Conservation (phyloP, 2,888 invertebrate genomes). For the Charanyca ferruginea region DNA sequence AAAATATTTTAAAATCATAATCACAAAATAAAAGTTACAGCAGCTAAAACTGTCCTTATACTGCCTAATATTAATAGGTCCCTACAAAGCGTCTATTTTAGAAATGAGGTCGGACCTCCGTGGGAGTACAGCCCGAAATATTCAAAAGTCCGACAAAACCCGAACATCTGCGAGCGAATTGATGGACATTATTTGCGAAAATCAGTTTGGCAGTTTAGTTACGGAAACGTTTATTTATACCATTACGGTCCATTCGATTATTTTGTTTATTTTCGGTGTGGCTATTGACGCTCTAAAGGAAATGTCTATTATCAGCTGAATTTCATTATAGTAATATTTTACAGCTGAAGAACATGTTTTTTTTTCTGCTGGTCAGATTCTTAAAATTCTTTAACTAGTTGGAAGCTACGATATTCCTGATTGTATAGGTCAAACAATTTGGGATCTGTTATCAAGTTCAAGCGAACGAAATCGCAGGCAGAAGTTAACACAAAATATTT, state of each 20-base stretch:
- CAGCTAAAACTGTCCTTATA: neutral
- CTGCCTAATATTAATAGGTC: conserved; percentile 18
- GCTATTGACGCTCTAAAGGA: too few relatives aligned
- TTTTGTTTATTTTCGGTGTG: neutral
- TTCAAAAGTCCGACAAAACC: conserved; percentile 10
- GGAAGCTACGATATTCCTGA: too few relatives aligned
- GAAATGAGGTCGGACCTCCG: conserved; percentile 28
- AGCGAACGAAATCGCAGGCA: too few relatives aligned
- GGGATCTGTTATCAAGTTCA: too few relatives aligned
- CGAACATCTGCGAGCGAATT: conserved; percentile 20
- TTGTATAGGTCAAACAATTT: too few relatives aligned
- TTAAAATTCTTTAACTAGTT: too few relatives aligned
- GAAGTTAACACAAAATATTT: too few relatives aligned
- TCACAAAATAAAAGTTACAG: conserved; percentile 18
- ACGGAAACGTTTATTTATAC: conserved; percentile 3
- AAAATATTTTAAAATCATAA: conserved; percentile 4
- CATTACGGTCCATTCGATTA: neutral
- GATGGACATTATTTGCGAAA: conserved; percentile 44
- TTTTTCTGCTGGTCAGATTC: too few relatives aligned
- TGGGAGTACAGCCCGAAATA: conserved; percentile 22
- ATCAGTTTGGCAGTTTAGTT: conserved; percentile 20
- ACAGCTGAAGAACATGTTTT: too few relatives aligned
- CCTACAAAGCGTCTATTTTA: conserved; percentile 25
- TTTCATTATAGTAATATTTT: too few relatives aligned
- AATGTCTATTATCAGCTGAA: too few relatives aligned